Evolutionary conservation across 2,797 vertebrate genomes (phyloP), one percentile per base, ranked within the genome.

Genomic region (Lithobates sylvaticus): DNA sequence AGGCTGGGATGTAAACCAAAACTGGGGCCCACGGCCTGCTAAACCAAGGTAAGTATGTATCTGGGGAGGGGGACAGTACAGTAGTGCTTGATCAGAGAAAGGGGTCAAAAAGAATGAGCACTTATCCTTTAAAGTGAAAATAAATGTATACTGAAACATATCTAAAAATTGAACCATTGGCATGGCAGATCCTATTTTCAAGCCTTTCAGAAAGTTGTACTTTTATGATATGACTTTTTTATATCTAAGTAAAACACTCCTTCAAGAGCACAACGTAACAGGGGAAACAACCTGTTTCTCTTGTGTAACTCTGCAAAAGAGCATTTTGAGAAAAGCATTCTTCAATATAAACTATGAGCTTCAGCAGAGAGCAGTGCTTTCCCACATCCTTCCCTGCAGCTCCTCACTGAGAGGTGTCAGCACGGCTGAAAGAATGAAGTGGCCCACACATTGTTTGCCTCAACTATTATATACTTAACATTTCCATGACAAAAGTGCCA

Each of bases 401-500:
- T 98, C 94, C 89, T 95, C 96, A 96, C 97, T 96, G 96, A 97
- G 97, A 98, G 96, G 96, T 98, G 98, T 99, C 98, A 97, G 96
- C 95, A 91, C 90, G 95, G 95, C 96, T 97, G 95, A 96, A 96
- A 97, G 97, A 99, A 99, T 99, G 97, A 98, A 99, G 97, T 97
- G 97, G 95, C 97, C 94, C 91, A 95, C 91, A 94, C 93, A 98
- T 99, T 99, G 98, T 99, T 96, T 94, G 92, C 91, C 94, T 94
- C 93, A 94, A 97, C 97, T 96, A 98, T 99, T 99, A 97, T 99
- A 97, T 98, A 97, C 96, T 98, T 98, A 97, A 96, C 96, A 99
- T 99, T 98, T 97, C 96, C 98, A 99, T 99, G 92, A 99, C 97
- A 99, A 99, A 99, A 97, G 97, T 97, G 97, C 97, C 97, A 99